These are phyloP conservation scores for Ptilodon capucinus DNA, from an alignment of 2,888 invertebrate species.

Conservation along the genomic window DNA sequence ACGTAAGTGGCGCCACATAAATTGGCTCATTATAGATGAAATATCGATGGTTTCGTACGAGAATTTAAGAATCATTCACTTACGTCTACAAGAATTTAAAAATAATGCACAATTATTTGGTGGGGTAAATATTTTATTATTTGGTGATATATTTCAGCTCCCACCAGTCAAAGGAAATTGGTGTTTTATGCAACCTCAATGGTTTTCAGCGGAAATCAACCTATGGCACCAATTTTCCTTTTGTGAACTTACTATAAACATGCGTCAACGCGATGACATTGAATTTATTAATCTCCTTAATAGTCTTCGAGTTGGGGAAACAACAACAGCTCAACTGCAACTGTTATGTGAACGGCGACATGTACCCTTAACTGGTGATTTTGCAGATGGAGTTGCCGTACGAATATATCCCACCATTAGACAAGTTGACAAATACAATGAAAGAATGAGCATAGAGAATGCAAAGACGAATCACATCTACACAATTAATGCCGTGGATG, in stretches of 20 bases:
- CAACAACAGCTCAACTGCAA: constrained; percentile 22
- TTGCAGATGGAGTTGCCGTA: constrained; percentile 2
- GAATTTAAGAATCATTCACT: constrained; percentile 1
- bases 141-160: constrained; percentile 3
- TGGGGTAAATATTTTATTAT: background rate
- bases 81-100: constrained; percentile 4
- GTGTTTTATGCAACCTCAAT: constrained; percentile 5
- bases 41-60: constrained; percentile 9
- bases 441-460: background rate
- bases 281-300: constrained; percentile 36
- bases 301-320: constrained; percentile 29
- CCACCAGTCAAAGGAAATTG: constrained; percentile 8
- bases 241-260: constrained; percentile 42
- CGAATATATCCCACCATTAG: constrained; percentile 3
- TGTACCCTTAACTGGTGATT: background rate
- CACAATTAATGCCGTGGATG: background rate
- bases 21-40: constrained; percentile 6
- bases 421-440: constrained; percentile 1
- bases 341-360: constrained; percentile 21
- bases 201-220: constrained; percentile 3
- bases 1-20: constrained; percentile 1
- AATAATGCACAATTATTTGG: constrained; percentile 3
- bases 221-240: constrained; percentile 34
- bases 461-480: background rate
- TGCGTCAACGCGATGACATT: constrained; percentile 38